phyloP scores from a whole-genome alignment of 2,797 vertebrate species.

The Taenioides sp. region DNA sequence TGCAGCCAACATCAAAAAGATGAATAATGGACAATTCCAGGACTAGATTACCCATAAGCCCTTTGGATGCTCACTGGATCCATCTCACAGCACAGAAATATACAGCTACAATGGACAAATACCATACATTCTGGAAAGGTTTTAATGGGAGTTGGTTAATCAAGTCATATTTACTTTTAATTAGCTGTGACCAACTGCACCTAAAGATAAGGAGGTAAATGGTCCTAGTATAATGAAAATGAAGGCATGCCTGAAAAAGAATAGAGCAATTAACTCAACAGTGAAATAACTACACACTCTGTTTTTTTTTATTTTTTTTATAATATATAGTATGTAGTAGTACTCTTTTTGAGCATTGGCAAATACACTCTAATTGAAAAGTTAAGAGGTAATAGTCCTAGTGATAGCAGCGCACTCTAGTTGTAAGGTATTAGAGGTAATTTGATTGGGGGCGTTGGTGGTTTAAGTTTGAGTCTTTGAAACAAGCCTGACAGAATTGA shows the following conservation, averaged over 20 bases:
- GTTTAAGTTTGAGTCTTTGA: too few relatives aligned
- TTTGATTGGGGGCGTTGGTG: too few relatives aligned
- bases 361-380: too few relatives aligned
- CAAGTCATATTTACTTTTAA: conserved; percentile 45
- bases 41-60: conserved; percentile 11
- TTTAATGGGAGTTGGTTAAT: not conserved
- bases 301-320: not conserved
- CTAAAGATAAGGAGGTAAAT: not conserved
- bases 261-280: not conserved
- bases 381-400: too few relatives aligned
- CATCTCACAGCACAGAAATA: not conserved
- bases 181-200: conserved; percentile 30
- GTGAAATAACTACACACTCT: not conserved
- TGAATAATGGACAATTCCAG: conserved; percentile 27
- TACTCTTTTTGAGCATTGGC: too few relatives aligned
- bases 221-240: not conserved
- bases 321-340: too few relatives aligned
- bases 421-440: too few relatives aligned
- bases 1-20: conserved; percentile 28
- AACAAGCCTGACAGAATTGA: too few relatives aligned
- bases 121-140: conserved; percentile 27
- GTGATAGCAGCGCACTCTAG: too few relatives aligned
- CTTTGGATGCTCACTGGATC: not conserved
- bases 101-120: conserved; percentile 27
- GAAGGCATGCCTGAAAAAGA: not conserved